Percentiles rank a stretch among this genome's conserved stretches.
Conservation (phyloP, 2,888 invertebrate genomes). For the Tipula lateralis region DNA sequence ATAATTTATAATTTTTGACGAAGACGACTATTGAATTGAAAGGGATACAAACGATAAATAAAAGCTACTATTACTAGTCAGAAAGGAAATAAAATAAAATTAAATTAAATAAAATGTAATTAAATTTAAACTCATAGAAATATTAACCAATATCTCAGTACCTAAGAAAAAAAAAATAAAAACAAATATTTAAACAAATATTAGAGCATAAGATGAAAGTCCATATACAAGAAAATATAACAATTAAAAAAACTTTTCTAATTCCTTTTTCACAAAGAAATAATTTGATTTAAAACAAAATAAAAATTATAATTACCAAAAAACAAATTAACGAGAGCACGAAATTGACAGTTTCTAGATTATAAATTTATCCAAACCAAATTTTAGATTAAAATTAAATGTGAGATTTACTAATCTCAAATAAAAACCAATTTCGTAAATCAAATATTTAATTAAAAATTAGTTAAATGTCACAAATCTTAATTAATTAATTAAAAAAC, state of each 20-base stretch:
- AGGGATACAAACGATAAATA: background rate
- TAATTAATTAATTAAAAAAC: background rate
- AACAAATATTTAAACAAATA: too few relatives aligned
- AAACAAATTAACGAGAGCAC: constrained; percentile 31
- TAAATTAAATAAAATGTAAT: background rate
- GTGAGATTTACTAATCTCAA: constrained; percentile 26
- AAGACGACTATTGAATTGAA: background rate
- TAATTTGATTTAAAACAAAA: constrained; percentile 4
- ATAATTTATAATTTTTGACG: background rate
- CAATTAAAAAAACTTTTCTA: background rate
- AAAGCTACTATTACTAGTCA: background rate
- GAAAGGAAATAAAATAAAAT: background rate
- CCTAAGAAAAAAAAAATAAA: background rate
- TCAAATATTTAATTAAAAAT: background rate
- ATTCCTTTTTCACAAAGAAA: background rate
- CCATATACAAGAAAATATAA: background rate
- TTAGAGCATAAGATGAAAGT: constrained; percentile 27
- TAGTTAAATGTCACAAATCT: background rate
- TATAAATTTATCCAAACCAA: constrained; percentile 25
- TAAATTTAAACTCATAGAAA: background rate
- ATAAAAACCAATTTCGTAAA: background rate
- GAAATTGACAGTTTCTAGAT: constrained; percentile 34
- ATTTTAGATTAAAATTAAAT: constrained; percentile 4
- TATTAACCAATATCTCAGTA: constrained; percentile 21
- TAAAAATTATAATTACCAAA: background rate